Evolutionary conservation across 2,888 invertebrate species (phyloP), one percentile per base, ranked within the genome.

Genomic region (Harpalus rubripes): DNA sequence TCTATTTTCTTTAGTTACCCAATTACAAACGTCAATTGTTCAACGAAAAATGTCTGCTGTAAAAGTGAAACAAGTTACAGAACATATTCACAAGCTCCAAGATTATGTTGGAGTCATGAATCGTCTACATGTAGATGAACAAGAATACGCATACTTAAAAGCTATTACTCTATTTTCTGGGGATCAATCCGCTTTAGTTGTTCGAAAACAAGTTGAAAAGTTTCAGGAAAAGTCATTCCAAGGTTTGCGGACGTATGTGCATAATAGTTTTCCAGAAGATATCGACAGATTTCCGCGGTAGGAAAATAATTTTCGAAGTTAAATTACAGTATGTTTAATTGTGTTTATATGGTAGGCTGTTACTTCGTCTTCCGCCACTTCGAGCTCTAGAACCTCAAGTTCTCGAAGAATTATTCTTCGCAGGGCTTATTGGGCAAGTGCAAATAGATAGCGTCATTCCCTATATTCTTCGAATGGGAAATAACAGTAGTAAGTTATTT

Each of bases 371-470:
- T 85, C 94, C 96, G 0, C 94, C 95, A 5, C 91, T 96, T 26
- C 93, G 96, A 87, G 94, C 95, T 87, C 94, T 96, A 90, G 94
- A 95, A 84, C 95, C 96, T 1, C 92, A 95, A 12, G 94, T 96
- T 86, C 92, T 98, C 81, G 98, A 98, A 91, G 98, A 98, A 89
- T 93, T 98, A 82, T 98, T 98, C 93, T 98, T 98, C 90, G 95
- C 97, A 3, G 97, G 96, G 79, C 94, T 98, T 86, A 95, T 98
- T 74, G 98, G 98, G 5, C 96, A 96, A 90, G 96, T 99, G 88
- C 97, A 98, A 92, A 98, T 99, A 86, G 98, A 99, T 89, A 97
- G 96, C 89, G 96, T 99, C 88, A 96, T 99, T 91, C 98, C 98
- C 39, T 98, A 96, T 88, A 96, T 99, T 89, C 93, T 99, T 87